These are phyloP conservation scores for Malurus splendens DNA, from an alignment of 2,797 vertebrate genomes.

Conservation along the genomic window DNA sequence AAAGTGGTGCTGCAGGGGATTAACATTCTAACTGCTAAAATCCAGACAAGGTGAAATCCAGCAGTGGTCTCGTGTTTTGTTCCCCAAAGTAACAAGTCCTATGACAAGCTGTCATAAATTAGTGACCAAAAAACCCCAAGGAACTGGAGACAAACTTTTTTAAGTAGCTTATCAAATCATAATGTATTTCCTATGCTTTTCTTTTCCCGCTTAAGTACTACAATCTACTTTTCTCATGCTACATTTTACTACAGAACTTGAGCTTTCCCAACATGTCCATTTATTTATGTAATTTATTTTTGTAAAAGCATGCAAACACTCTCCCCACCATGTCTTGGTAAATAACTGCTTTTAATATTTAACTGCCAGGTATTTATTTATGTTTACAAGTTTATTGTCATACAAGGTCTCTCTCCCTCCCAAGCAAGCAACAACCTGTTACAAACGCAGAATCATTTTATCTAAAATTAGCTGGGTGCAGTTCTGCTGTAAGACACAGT, in stretches of 20 bases:
- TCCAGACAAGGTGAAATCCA: neutral
- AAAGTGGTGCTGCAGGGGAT: neutral
- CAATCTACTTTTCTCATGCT: neutral
- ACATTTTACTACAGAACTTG: neutral
- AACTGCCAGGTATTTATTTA: neutral
- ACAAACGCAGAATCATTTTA: neutral
- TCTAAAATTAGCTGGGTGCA: neutral
- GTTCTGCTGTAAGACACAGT: neutral
- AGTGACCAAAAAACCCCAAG: neutral
- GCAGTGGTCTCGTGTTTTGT: fast-evolving
- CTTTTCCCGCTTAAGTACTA: neutral
- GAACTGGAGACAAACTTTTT: neutral
- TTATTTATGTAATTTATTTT: neutral
- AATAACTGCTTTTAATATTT: neutral
- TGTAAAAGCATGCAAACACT: neutral
- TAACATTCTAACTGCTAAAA: neutral
- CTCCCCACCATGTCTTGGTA: neutral
- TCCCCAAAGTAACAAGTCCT: neutral
- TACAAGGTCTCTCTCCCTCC: neutral
- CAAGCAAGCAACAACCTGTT: neutral
- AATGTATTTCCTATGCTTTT: neutral
- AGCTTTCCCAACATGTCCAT: neutral
- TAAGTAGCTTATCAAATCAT: neutral
- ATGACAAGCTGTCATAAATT: neutral
- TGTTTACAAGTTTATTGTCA: neutral